Percentiles rank a stretch among this genome's conserved stretches.
phyloP scores from a whole-genome alignment of 2,113 vertebrate genomes.

The Caracal caracal region DNA sequence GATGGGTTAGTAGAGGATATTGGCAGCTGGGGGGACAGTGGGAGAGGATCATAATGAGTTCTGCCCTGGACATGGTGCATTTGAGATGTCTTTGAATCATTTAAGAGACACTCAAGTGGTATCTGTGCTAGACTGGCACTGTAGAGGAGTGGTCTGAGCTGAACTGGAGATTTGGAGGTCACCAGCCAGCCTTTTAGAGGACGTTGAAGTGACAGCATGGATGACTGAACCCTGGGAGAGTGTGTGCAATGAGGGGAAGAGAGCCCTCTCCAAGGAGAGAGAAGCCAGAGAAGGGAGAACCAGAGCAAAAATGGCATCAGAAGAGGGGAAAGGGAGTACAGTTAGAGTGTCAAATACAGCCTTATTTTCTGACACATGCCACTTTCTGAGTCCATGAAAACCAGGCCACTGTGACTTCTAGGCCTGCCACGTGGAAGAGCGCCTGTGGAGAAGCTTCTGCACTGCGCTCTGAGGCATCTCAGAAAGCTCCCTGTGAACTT shows the following conservation, averaged over 20 bases:
- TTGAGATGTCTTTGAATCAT: neutral
- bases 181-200: too few species aligned
- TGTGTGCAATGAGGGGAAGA: neutral
- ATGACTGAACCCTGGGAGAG: neutral
- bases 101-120: neutral
- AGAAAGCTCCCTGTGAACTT: neutral
- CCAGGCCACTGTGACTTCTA: neutral
- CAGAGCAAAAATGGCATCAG: neutral
- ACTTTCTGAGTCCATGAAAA: neutral
- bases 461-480: rapidly evolving
- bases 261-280: neutral
- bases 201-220: neutral
- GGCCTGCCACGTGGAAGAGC: neutral
- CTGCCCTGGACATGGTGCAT: neutral
- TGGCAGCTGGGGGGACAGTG: neutral
- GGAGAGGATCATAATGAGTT: neutral
- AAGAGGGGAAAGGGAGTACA: neutral
- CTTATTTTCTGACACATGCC: neutral
- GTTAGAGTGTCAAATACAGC: neutral
- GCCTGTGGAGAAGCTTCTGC: neutral
- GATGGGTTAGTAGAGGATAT: too few species aligned
- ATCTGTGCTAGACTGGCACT: neutral
- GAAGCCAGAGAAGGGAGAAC: neutral
- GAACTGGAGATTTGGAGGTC: neutral
- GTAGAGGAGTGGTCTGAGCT: neutral